phyloP scores from a whole-genome alignment of 1,140 invertebrate genomes.

The Pararge aegeria region DNA sequence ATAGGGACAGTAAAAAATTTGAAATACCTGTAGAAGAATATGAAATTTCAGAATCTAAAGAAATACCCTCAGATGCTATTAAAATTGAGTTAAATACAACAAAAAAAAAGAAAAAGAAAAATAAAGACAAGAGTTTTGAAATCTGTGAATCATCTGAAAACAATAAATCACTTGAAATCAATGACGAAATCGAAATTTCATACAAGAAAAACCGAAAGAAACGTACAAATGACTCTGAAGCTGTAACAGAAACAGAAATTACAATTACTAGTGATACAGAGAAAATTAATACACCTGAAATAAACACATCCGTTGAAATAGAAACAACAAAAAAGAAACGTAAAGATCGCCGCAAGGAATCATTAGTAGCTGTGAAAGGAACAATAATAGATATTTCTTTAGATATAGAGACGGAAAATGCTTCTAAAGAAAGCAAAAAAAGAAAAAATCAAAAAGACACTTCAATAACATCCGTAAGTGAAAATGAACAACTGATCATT shows the following conservation, averaged over 20 bases:
- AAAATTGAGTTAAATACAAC: background rate
- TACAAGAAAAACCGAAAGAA: background rate
- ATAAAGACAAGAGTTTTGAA: background rate
- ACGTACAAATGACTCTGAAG: background rate
- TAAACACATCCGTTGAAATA: background rate
- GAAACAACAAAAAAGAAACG: background rate
- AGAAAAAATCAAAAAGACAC: background rate
- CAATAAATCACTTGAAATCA: background rate
- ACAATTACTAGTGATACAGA: background rate
- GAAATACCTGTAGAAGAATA: constrained; percentile 16
- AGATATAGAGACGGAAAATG: background rate
- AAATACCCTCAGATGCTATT: background rate
- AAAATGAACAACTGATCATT: too few species aligned
- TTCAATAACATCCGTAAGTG: background rate
- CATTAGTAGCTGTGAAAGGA: background rate
- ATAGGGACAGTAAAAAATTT: constrained; percentile 1
- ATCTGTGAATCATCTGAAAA: background rate
- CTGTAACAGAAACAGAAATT: background rate
- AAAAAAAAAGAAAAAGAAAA: constrained; percentile 6
- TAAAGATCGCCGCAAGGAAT: background rate
- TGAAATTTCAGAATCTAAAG: constrained; percentile 1
- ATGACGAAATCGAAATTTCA: background rate
- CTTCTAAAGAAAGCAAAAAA: background rate
- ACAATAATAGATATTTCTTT: background rate
- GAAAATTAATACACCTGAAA: too few species aligned